These are phyloP conservation scores for Doryteuthis pealeii DNA, from an alignment of 1,140 invertebrate species.

Conservation along the genomic window DNA sequence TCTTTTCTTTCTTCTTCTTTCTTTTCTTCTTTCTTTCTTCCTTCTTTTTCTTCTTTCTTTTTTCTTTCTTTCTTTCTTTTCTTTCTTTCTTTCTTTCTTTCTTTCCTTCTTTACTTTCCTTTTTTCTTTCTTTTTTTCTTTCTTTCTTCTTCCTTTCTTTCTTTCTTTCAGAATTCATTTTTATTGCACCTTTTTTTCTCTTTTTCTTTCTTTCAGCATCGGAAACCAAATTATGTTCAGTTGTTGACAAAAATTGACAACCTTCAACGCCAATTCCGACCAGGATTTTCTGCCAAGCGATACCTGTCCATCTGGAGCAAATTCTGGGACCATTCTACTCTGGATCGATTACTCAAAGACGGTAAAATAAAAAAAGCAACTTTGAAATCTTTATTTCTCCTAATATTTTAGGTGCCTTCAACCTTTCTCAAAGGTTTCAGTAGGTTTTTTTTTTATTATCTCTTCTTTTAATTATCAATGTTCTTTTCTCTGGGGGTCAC, in stretches of 20 bases:
- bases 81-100: not conserved
- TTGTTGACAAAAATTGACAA: constrained; percentile 23
- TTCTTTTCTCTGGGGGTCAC: not conserved
- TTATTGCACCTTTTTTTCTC: not conserved
- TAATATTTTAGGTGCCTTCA: too few species aligned
- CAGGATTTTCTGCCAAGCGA: constrained; percentile 58
- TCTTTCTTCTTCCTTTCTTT: not conserved
- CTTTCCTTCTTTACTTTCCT: not conserved
- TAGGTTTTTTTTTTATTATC: not conserved
- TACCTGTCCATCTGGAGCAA: constrained; percentile 58
- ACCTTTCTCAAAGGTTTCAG: too few species aligned
- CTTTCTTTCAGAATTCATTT: not conserved
- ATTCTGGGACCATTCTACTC: constrained; percentile 52
- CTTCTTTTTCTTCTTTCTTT: not conserved
- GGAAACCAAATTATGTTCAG: not conserved
- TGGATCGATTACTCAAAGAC: constrained; percentile 54
- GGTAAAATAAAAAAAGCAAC: constrained; percentile 40
- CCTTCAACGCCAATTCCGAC: constrained; percentile 51
- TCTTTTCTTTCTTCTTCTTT: not conserved
- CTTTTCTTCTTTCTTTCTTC: not conserved
- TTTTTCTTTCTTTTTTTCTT: not conserved
- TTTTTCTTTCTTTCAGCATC: not conserved
- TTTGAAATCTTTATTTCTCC: too few species aligned
- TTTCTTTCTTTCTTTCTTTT: not conserved
- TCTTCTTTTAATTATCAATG: too few species aligned